Evolutionary conservation across 1,140 invertebrate species (phyloP).

Genomic region (Heliconius hewitsoni): DNA sequence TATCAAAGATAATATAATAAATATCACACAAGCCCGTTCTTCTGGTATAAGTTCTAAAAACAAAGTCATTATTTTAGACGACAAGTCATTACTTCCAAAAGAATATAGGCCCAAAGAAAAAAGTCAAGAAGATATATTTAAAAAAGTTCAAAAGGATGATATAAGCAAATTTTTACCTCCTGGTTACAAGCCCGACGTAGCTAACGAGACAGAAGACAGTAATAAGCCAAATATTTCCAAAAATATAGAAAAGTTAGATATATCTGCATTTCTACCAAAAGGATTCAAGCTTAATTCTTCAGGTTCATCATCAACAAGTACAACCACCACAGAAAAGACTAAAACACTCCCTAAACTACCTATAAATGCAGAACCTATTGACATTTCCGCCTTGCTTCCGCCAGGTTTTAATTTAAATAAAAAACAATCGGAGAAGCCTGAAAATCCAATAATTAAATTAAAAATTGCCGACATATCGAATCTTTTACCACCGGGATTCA

Average conservation of each 20-base stretch:
- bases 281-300: slow-evolving; percentile 80
- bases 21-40: slow-evolving; percentile 74
- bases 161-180: slow-evolving; percentile 85
- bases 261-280: slow-evolving; percentile 85
- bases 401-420: slow-evolving; percentile 81
- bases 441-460: slow-evolving; percentile 68
- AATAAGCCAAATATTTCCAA: slow-evolving; percentile 57
- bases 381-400: slow-evolving; percentile 84
- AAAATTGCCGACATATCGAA: slow-evolving; percentile 82
- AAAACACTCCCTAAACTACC: slow-evolving; percentile 71
- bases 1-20: slow-evolving; percentile 55
- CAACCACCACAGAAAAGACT: slow-evolving; percentile 67
- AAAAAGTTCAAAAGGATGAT: slow-evolving; percentile 75
- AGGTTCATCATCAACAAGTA: slow-evolving; percentile 38
- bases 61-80: slow-evolving; percentile 81
- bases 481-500: slow-evolving; percentile 84
- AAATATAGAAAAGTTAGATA: slow-evolving; percentile 82
- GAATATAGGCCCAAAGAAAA: slow-evolving; percentile 83
- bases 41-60: slow-evolving; percentile 79
- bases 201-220: slow-evolving; percentile 57
- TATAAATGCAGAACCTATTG: slow-evolving; percentile 76
- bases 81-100: slow-evolving; percentile 85
- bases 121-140: slow-evolving; percentile 67
- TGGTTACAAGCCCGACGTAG: slow-evolving; percentile 77
- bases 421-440: slow-evolving; percentile 52